phyloP scores from a whole-genome alignment of 2,888 invertebrate species.

The Anodontia alba region DNA sequence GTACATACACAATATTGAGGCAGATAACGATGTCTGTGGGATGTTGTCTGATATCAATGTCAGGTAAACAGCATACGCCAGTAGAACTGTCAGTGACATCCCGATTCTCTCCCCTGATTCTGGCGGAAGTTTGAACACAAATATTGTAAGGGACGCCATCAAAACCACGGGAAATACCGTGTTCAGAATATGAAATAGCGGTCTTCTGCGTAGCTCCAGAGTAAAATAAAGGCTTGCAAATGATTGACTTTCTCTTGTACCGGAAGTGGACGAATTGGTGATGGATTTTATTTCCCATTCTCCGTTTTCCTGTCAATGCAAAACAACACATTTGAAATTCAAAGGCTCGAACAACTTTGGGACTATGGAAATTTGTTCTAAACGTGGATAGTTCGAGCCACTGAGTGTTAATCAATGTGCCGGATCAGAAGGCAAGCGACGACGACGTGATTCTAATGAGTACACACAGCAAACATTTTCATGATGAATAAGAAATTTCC shows the following conservation, averaged over 20 bases:
- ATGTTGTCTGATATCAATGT: constrained; percentile 66
- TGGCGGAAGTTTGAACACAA: constrained; percentile 61
- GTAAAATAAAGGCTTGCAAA: constrained; percentile 52
- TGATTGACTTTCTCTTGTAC: constrained; percentile 16
- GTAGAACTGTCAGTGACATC: constrained; percentile 55
- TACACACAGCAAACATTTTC: too few species aligned
- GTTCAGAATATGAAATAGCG: constrained; percentile 61
- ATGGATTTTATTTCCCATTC: constrained; percentile 55
- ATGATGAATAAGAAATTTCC: too few species aligned
- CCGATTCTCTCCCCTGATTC: constrained; percentile 61
- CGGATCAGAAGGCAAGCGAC: too few species aligned
- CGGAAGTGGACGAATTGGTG: neutral
- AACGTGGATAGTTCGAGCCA: too few species aligned
- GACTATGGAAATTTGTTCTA: too few species aligned
- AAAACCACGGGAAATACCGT: constrained; percentile 62
- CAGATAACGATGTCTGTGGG: constrained; percentile 56
- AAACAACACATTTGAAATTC: too few species aligned
- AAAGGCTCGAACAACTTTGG: too few species aligned
- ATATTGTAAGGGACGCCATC: constrained; percentile 59
- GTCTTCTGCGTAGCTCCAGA: constrained; percentile 52
- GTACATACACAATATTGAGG: constrained; percentile 60
- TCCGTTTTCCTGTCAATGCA: constrained; percentile 55
- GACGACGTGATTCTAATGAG: too few species aligned
- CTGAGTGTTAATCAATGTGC: too few species aligned
- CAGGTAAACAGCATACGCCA: constrained; percentile 67